These are phyloP conservation scores for Polyploca ridens DNA, from an alignment of 2,888 invertebrate genomes.

Conservation along the genomic window DNA sequence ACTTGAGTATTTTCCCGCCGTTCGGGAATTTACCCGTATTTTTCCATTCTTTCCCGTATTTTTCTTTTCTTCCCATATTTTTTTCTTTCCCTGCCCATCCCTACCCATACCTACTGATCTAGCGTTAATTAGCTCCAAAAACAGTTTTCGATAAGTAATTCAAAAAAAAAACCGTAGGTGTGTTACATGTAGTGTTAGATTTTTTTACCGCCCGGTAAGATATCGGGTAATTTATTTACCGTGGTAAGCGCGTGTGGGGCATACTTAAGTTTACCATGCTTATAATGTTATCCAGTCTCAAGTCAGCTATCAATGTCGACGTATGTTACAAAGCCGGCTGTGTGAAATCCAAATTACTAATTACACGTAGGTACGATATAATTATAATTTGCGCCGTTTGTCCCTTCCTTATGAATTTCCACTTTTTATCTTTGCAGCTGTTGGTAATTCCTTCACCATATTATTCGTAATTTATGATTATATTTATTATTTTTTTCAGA, in stretches of 20 bases:
- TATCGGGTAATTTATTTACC: neutral
- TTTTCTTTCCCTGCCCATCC: too few species aligned
- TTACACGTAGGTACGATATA: constrained; percentile 27
- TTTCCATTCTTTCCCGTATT: too few species aligned
- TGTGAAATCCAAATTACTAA: constrained; percentile 34
- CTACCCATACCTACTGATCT: too few species aligned
- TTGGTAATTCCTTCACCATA: constrained; percentile 31
- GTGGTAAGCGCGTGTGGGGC: neutral
- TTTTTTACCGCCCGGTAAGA: neutral
- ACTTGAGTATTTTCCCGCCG: too few species aligned
- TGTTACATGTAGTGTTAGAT: too few species aligned
- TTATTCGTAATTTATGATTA: neutral
- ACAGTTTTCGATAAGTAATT: too few species aligned
- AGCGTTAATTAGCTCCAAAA: too few species aligned
- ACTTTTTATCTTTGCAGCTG: constrained; percentile 32
- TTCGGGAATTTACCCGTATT: too few species aligned
- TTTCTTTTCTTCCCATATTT: too few species aligned
- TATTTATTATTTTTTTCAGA: neutral
- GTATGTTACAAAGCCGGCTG: constrained; percentile 31
- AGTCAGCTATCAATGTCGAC: constrained; percentile 12
- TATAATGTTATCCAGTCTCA: neutral
- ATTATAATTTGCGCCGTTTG: constrained; percentile 23
- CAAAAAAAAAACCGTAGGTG: too few species aligned
- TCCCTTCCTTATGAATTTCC: constrained; percentile 17
- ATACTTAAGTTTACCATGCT: neutral